These are phyloP conservation scores for Apodemia mormo DNA, from an alignment of 2,888 invertebrate genomes.

Conservation along the genomic window DNA sequence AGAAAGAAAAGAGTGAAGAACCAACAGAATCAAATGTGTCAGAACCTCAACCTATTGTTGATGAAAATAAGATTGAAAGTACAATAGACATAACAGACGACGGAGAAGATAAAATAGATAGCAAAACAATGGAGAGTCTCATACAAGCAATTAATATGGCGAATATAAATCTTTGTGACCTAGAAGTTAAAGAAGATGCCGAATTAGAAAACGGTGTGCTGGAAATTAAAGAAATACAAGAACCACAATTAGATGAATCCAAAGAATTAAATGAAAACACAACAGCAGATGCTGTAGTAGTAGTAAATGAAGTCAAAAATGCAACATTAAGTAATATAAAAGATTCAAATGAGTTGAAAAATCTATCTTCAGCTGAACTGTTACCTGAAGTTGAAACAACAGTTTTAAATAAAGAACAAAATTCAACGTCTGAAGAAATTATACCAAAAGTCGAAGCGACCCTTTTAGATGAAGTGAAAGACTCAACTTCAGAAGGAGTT, in stretches of 20 bases:
- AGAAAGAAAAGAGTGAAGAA: slow-evolving; percentile 48
- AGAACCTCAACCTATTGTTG: slow-evolving; percentile 37
- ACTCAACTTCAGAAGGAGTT: neutral
- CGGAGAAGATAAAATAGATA: slow-evolving; percentile 51
- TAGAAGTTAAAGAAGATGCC: slow-evolving; percentile 53
- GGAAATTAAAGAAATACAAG: slow-evolving; percentile 31
- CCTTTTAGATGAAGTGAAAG: slow-evolving; percentile 12
- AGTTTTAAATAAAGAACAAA: slow-evolving; percentile 17
- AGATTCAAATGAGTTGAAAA: slow-evolving; percentile 14
- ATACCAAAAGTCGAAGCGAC: slow-evolving; percentile 32
- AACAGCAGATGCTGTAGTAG: neutral
- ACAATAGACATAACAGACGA: slow-evolving; percentile 31
- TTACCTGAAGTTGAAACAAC: slow-evolving; percentile 32
- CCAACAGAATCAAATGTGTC: slow-evolving; percentile 31
- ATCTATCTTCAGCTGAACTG: neutral
- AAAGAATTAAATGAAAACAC: slow-evolving; percentile 1
- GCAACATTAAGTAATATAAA: neutral
- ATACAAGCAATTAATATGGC: slow-evolving; percentile 64
- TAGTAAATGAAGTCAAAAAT: slow-evolving; percentile 1
- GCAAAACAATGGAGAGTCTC: slow-evolving; percentile 59
- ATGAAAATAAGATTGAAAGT: slow-evolving; percentile 40
- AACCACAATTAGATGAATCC: slow-evolving; percentile 20
- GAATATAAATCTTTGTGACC: slow-evolving; percentile 57
- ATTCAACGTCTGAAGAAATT: neutral
- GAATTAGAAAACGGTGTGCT: slow-evolving; percentile 37